Evolutionary conservation across 2,797 vertebrate species (phyloP), one percentile per base, ranked within the genome.

Genomic region (Ispidina picta): DNA sequence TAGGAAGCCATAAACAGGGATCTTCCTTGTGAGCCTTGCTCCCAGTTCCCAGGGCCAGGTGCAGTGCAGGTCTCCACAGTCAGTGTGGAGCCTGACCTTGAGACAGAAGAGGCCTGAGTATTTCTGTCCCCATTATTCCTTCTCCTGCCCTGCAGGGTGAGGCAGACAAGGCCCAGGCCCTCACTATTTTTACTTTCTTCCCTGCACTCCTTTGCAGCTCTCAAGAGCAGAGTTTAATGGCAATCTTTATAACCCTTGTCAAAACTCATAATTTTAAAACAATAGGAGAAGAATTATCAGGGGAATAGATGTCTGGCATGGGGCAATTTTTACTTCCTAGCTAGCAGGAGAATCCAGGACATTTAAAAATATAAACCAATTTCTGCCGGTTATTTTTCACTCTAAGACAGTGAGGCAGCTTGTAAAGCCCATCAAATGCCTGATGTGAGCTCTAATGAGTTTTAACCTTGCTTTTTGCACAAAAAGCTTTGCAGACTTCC

Each of bases 401-500:
- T 96, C 83, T 51, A 88, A 77, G 90, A 72, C 68, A 85, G 35
- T 44, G 58, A 79, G 60, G 37, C 51, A 59, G 81, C 71, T 88
- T 92, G 75, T 77, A 82, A 89, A 96, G 69, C 65, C 84, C 88
- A 94, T 94, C 92, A 86, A 75, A 92, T 92, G 91, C 91, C 92
- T 63, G 60, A 96, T 82, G 86, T 91, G 92, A 90, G 81, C 93
- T 68, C 66, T 96, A 94, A 96, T 91, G 94, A 96, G 74, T 94
- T 95, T 88, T 90, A 90, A 88, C 89, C 65, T 94, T 76, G 92
- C 74, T 88, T 95, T 93, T 91, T 95, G 80, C 83, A 69, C 92
- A 95, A 91, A 96, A 94, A 91, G 87, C 94, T 92, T 89, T 86
- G 74, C 72, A 66, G 88, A 54, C 89, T 96, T 96, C 91, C 92